A percentile compares a stretch with the other conserved stretches of the same genome.
These are phyloP conservation scores for Gyrodactylus bullatarudis DNA, from an alignment of 1,140 invertebrate genomes.

Conservation along the genomic window DNA sequence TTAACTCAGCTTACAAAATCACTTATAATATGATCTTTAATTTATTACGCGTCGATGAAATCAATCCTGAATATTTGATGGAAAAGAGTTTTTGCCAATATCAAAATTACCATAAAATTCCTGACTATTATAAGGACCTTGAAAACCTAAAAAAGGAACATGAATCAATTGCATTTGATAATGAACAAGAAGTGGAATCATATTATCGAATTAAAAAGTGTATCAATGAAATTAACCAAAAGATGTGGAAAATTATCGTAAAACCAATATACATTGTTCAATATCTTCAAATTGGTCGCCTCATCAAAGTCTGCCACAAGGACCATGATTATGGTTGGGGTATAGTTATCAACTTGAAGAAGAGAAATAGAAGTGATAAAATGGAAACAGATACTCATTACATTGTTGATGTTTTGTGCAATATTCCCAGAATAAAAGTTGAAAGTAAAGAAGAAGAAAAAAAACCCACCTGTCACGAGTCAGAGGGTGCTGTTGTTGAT, in stretches of 20 bases:
- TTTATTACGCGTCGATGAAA: conserved; percentile 71
- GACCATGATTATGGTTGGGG: background rate
- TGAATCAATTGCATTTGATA: background rate
- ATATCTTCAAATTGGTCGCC: background rate
- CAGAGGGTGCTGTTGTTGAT: too few species aligned
- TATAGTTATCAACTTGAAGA: background rate
- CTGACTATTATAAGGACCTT: conserved; percentile 15
- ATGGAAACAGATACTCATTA: background rate
- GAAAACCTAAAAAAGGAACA: background rate
- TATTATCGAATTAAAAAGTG: background rate
- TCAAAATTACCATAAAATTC: conserved; percentile 78
- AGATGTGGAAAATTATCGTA: background rate
- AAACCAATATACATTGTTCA: background rate
- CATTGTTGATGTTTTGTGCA: background rate
- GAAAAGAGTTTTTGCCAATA: conserved; percentile 94
- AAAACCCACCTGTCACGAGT: too few species aligned
- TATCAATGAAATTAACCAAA: background rate
- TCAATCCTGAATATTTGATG: conserved; percentile 96
- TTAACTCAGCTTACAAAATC: conserved; percentile 91
- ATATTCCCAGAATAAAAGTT: background rate
- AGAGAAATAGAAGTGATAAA: background rate
- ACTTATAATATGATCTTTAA: conserved; percentile 99
- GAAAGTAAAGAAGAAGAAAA: background rate
- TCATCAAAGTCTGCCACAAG: background rate
- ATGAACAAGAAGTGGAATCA: background rate